phyloP scores from a whole-genome alignment of 2,888 invertebrate species.

The Terebella lapidaria region DNA sequence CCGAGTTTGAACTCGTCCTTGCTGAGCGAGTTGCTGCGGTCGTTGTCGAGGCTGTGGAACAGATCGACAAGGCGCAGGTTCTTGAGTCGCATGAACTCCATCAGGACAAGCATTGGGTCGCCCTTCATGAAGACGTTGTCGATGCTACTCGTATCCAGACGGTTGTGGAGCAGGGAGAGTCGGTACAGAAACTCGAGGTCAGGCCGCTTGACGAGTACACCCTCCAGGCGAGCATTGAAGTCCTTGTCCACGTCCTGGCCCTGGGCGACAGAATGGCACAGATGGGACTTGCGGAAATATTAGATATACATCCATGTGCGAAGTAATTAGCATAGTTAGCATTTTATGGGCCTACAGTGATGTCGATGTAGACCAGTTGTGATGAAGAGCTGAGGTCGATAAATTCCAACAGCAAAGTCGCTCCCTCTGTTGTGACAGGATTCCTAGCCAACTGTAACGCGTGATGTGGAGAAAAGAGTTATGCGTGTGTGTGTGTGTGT shows the following conservation, averaged over 20 bases:
- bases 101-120: background rate
- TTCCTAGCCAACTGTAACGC: no score
- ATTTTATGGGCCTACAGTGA: no score
- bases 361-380: no score
- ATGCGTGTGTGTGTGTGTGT: no score
- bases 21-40: conserved; percentile 9
- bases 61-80: conserved; percentile 12
- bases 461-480: no score
- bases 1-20: conserved; percentile 9
- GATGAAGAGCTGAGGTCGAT: no score
- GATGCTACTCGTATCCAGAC: background rate
- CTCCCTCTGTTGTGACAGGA: no score
- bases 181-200: background rate
- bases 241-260: background rate
- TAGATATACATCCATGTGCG: no score
- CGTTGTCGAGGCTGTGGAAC: conserved; percentile 5
- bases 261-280: no score
- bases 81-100: conserved; percentile 9
- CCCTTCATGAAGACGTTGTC: background rate
- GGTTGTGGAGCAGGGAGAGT: background rate
- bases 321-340: no score
- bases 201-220: background rate
- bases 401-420: no score
- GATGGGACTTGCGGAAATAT: no score
- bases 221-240: background rate